Evolutionary conservation across 2,888 invertebrate species (phyloP), one percentile per base, ranked within the genome.

Genomic region (Malthinus seriepunctatus): DNA sequence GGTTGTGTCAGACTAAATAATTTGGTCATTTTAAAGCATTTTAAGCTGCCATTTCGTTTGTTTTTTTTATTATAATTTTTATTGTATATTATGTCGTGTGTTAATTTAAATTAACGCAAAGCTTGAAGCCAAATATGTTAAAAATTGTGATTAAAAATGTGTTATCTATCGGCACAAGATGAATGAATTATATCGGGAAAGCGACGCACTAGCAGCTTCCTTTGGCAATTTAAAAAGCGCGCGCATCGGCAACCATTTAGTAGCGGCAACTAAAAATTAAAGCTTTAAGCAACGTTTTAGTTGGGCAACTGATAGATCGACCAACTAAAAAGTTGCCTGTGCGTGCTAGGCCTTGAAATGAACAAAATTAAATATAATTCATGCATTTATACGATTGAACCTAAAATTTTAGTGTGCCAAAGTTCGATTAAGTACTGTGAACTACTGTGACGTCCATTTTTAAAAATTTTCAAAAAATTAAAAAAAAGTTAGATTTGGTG

Each of bases 381-480:
- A 14, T 15, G 48, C 55, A 54, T 57, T 64, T 65, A 23, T 5
- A 23, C 23, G 58, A 45, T 59, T 62, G 52, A 61, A 63, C 63
- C 57, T 61, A 51, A 56, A 63, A 44, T 56, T 58, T 57, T 54
- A 59, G 67, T 67, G 73, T 74, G 74, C 73, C 74, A 73, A 73
- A 73, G 65, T 69, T 63, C 56, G 63, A 63, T 56, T 63, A 71
- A 67, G 57, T 47, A 54, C 46, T 54, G 49, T 60, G 59, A 59
- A 56, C 56, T 44, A 32, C 14, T 67, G 69, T 72, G 69, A 75
- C 73, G 74, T 75, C 74, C 75, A 74, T 71, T 65, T 64, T 49
- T 15, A 50, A 61, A 63, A 55, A 65, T 66, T 58, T 60, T 54
- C 67, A 61, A 65, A 63, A 66, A 66, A 54, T 44, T 42, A 56